Evolutionary conservation across 2,113 vertebrate species (phyloP).

Genomic region (Pteruthius melanotis): DNA sequence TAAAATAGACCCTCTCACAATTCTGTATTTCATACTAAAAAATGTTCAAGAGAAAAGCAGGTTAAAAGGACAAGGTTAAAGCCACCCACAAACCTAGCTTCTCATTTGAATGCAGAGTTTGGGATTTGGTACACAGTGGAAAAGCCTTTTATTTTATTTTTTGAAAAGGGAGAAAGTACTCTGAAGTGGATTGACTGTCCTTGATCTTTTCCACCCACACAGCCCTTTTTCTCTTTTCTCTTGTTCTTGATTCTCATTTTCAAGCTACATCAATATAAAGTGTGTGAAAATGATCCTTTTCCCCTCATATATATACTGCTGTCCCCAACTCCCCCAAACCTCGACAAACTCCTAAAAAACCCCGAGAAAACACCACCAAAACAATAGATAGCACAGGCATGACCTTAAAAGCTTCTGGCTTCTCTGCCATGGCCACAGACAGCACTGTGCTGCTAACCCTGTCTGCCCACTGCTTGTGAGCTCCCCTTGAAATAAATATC

Average conservation of each 20-base stretch:
- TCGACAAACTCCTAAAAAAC: too few relatives aligned
- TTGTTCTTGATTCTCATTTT: not conserved
- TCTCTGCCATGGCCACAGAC: not conserved
- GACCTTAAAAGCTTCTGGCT: not conserved
- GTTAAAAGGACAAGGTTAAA: not conserved
- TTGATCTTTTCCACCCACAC: not conserved
- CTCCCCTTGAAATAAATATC: not conserved
- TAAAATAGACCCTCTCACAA: not conserved
- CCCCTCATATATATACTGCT: not conserved
- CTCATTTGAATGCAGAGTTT: not conserved
- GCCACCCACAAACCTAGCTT: not conserved
- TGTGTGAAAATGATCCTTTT: not conserved
- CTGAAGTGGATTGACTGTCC: not conserved
- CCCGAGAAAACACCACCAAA: not conserved
- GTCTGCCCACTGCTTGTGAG: not conserved
- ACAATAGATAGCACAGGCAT: not conserved
- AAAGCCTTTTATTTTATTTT: not conserved
- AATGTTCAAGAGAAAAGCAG: not conserved
- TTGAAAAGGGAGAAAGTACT: not conserved
- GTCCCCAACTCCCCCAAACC: too few relatives aligned
- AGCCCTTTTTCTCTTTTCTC: not conserved
- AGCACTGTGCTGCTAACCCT: fast-evolving
- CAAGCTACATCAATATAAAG: not conserved
- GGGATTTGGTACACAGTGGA: not conserved
- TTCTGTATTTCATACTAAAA: not conserved